Base-by-base conservation (phyloP, 1,140 invertebrate species). In the Gonatopus flavifemur region DNA sequence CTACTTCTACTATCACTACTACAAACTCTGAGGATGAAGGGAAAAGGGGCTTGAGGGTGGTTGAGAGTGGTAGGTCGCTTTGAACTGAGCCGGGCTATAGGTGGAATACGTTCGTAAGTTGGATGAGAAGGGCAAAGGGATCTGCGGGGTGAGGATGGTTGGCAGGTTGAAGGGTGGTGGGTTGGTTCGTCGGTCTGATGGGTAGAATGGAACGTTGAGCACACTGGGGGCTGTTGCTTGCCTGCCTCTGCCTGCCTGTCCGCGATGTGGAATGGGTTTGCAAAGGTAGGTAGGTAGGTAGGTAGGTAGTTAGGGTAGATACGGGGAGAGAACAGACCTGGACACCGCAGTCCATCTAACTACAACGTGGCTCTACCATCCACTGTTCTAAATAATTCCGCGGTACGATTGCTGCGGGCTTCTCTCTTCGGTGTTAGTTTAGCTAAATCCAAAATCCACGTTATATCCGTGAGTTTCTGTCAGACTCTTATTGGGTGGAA, bases 361-460 rank as follows among this genome's bases (percentile, higher is more conserved):
- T 66, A 69, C 66, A 70, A 58, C 68, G 60, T 64, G 64, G 70
- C 70, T n/a, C n/a, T 65, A 71, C 58, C 64, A 69, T 67, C 62
- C 67, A 64, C 65, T 67, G 64, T 69, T 72, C 70, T 72, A 72
- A 74, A 74, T 74, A 72, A 74, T 74, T 72, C 71, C 59, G 57
- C 59, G 62, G 62, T 64, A 65, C 68, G 67, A 73, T 71, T 73
- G 70, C 70, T 65, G 65, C 64, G 67, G 67, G 64, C 70, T n/a
- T n/a, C n/a, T n/a, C n/a, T n/a, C n/a, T 72, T 70, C 58, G 61
- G 57, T 55, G 57, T 55, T 67, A 62, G 58, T 61, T 58, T 59
- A 69, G 66, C 67, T 46, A 52, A 57, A 54, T 62, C 46, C 58
- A 39, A 57, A 57, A 62, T 62, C 54, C 54, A 57, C 47, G 18